Base-by-base conservation (phyloP, 2,113 vertebrate species). In the Cynocephalus volans region DNA sequence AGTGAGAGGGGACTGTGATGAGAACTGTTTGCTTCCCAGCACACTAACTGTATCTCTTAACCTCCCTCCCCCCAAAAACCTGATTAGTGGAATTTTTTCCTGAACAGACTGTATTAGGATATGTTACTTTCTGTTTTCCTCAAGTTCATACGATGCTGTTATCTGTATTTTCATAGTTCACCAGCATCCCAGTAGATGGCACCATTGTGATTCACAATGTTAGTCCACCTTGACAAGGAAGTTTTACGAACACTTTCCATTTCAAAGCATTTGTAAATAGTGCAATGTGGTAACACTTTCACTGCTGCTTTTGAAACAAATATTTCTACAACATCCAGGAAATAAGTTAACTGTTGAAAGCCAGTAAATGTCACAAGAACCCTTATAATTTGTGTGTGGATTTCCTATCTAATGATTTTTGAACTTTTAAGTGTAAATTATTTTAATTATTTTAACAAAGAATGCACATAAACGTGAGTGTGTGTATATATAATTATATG, bases 171-270 rank as follows among this genome's bases (percentile, higher is more conserved):
- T 67, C 56, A 17, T 33, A 88, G 41, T 96, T 93, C 67, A 73
- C 0, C 24, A 14, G 60, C 1, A 82, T 58, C 45, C 97, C 98
- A 97, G 98, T 92, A 98, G 98, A 96, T 97, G 98, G 98, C 95
- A 48, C 87, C 81, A 81, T 96, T 93, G 98, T 65, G 83, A 97
- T 72, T 98, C 80, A 28, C n/a, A 95, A 11, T 1, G 9, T 28
- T 54, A 36, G n/a, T 96, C 12, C 11, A 18, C 81, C n/a, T 60
- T 73, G 72, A 41, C 54, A 86, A 54, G n/a, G 12, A 79, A 69
- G 12, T 58, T 18, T 58, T 69, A 26, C 0, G 14, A 83, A 58
- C 4, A 17, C 45, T 52, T 93, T 21, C 13, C 7, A 64, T 75
- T 60, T 83, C 28, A n/a, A 95, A 89, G 54, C 45, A 24, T 91